Conservation (phyloP, 2,888 invertebrate genomes). For the Lochmaea capreae region DNA sequence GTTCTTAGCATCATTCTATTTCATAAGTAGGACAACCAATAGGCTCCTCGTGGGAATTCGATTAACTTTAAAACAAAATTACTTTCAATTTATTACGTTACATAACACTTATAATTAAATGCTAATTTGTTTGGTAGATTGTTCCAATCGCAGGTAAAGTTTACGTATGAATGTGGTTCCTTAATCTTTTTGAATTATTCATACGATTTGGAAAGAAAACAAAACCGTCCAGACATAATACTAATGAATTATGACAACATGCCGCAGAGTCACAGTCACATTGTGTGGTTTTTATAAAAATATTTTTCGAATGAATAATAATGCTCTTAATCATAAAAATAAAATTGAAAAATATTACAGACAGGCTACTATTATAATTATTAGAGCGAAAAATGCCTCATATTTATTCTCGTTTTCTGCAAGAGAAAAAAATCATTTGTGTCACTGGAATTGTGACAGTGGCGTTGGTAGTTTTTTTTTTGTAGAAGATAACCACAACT, state of each 20-base stretch:
- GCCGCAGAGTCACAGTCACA: slow-evolving; percentile 30
- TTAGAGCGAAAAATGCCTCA: slow-evolving; percentile 62
- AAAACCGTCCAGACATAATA: slow-evolving; percentile 24
- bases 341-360: slow-evolving; percentile 64
- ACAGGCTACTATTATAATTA: slow-evolving; percentile 63
- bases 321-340: slow-evolving; percentile 57
- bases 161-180: not conserved
- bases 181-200: slow-evolving; percentile 7
- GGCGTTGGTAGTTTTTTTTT: slow-evolving; percentile 3
- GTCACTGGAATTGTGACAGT: slow-evolving; percentile 47
- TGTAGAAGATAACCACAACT: not conserved
- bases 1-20: too few species aligned
- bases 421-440: slow-evolving; percentile 53
- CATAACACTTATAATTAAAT: too few species aligned
- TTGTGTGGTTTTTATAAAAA: slow-evolving; percentile 46
- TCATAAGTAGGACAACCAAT: too few species aligned
- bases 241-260: slow-evolving; percentile 33
- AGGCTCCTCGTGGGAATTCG: too few species aligned
- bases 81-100: too few species aligned
- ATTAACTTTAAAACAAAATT: too few species aligned
- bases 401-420: slow-evolving; percentile 63
- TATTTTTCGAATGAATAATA: slow-evolving; percentile 53
- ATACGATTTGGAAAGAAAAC: slow-evolving; percentile 15
- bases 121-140: too few species aligned
- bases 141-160: not conserved